Evolutionary conservation across 2,113 vertebrate genomes (phyloP), one percentile per base, ranked within the genome.

Genomic region (Cavia aperea): DNA sequence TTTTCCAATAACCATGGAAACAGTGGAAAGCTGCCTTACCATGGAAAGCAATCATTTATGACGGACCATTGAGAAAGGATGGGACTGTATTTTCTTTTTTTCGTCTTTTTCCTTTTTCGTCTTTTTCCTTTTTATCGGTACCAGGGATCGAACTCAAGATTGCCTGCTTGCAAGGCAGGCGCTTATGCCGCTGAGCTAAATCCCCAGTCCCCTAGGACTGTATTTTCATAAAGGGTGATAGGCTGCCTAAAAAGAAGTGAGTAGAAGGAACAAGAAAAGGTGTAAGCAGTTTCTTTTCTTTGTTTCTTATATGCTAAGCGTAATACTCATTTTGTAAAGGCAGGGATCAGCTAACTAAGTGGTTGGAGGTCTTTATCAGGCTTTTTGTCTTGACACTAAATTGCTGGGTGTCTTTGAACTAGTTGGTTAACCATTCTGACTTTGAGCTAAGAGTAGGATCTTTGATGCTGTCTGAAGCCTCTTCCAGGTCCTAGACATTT

Each of bases 191-290:
- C 39, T 39, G 39, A 39, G 39, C 39, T 39, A 39, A 39, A 39
- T 39, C 39, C 39, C 39, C 39, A 39, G 39, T 3, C 39, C 39
- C 39, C 39, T 39, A 39, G 39, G 6, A 2, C 9, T 72, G 51
- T 89, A 5, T 51, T 54, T 92, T 86, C 83, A n/a, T 10, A 56
- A 93, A 49, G 39, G 26, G 26, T 77, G 58, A 43, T 33, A 73
- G 79, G 39, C 18, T 46, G 58, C 26, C 39, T 81, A 63, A 68
- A 93, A 95, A 88, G 65, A 86, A 92, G 24, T 77, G 89, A 93
- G 33, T 49, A 23, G 82, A 75, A 81, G 77, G 81, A 87, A 72
- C 1, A 86, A 82, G 81, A 60, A 70, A 33, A 94, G 7, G 12
- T 66, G 68, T 7, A 54, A 49, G 31, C 0, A 13, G 14, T 49